Percentiles rank a stretch among this genome's conserved stretches.
These are phyloP conservation scores for Lacerta viridis DNA, from an alignment of 2,797 vertebrate species.

Conservation along the genomic window DNA sequence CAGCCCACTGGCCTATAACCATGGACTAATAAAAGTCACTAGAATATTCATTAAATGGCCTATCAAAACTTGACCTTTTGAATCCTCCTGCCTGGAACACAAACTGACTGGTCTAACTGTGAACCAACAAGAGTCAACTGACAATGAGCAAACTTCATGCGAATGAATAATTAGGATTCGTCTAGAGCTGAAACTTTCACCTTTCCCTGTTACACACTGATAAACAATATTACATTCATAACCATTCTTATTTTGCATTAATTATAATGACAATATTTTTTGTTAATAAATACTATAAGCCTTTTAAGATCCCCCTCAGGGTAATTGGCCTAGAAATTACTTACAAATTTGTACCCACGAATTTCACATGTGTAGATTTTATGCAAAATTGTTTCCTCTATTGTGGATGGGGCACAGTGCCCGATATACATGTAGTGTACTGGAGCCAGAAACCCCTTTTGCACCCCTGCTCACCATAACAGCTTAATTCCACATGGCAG, in stretches of 20 bases:
- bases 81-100: not conserved
- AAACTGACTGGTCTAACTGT: not conserved
- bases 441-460: not conserved
- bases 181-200: too few relatives aligned
- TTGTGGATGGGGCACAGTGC: not conserved
- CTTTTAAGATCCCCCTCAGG: too few relatives aligned
- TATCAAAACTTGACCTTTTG: not conserved
- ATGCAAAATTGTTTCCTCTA: not conserved
- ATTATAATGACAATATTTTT: too few relatives aligned
- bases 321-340: too few relatives aligned
- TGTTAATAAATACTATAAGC: too few relatives aligned
- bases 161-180: too few relatives aligned
- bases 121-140: not conserved
- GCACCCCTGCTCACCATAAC: conserved; percentile 13
- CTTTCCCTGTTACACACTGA: too few relatives aligned
- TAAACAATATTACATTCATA: too few relatives aligned
- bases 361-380: not conserved
- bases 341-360: too few relatives aligned
- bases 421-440: not conserved
- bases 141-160: too few relatives aligned
- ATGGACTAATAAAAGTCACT: not conserved
- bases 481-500: not conserved
- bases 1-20: not conserved
- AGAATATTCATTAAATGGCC: not conserved
- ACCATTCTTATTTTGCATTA: too few relatives aligned